Evolutionary conservation across 2,888 invertebrate species (phyloP).

Genomic region (Scotopteryx bipunctaria): DNA sequence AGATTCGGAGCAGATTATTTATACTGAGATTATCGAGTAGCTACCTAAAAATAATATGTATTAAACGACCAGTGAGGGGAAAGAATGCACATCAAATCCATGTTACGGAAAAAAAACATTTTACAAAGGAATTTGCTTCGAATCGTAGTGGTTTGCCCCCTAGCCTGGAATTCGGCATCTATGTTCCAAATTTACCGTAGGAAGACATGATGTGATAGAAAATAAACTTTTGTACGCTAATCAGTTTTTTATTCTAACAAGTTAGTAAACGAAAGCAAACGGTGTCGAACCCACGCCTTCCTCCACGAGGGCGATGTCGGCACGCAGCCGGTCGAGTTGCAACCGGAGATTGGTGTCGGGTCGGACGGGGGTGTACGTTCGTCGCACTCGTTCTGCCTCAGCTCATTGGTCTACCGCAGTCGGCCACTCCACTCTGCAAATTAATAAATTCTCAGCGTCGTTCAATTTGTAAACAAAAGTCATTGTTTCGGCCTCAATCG

Average conservation of each 20-base stretch:
- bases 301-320: constrained; percentile 45
- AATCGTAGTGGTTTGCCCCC: constrained; percentile 69
- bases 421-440: constrained; percentile 65
- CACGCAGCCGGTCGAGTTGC: constrained; percentile 50
- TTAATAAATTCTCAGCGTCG: constrained; percentile 73
- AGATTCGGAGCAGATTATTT: constrained; percentile 70
- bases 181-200: constrained; percentile 78
- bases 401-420: constrained; percentile 62
- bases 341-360: constrained; percentile 55
- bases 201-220: constrained; percentile 81
- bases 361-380: constrained; percentile 62
- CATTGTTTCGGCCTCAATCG: constrained; percentile 76
- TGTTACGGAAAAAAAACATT: constrained; percentile 7
- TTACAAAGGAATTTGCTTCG: constrained; percentile 59
- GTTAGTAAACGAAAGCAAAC: constrained; percentile 41
- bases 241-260: constrained; percentile 43
- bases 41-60: constrained; percentile 23
- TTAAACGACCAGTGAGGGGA: constrained; percentile 10
- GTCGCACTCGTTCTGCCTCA: constrained; percentile 63
- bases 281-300: constrained; percentile 72
- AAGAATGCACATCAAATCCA: constrained; percentile 28
- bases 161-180: constrained; percentile 72
- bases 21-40: constrained; percentile 22
- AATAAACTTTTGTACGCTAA: constrained; percentile 81
- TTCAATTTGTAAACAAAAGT: constrained; percentile 79